phyloP scores from a whole-genome alignment of 2,113 vertebrate genomes.

The Corythaixoides concolor region DNA sequence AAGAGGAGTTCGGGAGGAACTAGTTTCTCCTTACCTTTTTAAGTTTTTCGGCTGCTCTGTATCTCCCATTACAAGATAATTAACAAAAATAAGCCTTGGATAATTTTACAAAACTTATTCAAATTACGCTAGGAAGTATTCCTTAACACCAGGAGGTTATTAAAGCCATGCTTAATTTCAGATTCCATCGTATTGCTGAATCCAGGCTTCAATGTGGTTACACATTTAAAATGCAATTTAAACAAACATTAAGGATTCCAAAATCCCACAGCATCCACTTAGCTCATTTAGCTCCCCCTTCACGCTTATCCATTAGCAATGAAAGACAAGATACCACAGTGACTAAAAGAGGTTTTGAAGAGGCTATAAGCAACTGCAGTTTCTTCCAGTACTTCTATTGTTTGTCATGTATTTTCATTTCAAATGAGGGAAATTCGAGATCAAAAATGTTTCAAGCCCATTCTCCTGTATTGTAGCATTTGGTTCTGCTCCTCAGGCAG shows the following conservation, averaged over 20 bases:
- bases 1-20: background rate
- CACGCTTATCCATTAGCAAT: background rate
- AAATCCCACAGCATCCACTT: background rate
- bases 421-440: background rate
- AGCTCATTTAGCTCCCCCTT: background rate
- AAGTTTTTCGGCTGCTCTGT: background rate
- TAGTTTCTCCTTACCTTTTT: background rate
- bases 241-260: background rate
- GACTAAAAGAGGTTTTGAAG: background rate
- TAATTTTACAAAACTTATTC: background rate
- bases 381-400: background rate
- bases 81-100: background rate
- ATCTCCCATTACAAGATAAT: background rate
- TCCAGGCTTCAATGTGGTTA: background rate
- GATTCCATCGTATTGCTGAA: background rate
- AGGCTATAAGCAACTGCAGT: background rate
- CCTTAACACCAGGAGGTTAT: background rate
- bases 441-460: background rate
- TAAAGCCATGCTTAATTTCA: background rate
- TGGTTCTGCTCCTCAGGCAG: background rate
- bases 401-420: background rate
- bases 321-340: background rate
- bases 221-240: background rate
- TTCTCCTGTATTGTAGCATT: background rate
- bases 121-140: background rate